Conservation (phyloP, 2,113 vertebrate genomes). For the Puntigrus tetrazona region DNA sequence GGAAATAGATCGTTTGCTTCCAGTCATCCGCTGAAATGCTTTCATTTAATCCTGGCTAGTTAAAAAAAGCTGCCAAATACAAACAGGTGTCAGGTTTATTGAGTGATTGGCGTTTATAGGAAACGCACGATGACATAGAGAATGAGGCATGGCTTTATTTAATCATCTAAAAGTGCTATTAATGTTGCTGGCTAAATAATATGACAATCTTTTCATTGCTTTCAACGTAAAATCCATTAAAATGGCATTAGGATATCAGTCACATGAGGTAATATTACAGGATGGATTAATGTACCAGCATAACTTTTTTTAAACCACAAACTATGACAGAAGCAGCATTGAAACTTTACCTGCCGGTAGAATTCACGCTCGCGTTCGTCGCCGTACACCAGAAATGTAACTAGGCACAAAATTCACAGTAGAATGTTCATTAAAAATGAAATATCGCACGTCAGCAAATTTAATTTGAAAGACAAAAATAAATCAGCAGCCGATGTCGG, state of each 20-base stretch:
- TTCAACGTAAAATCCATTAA: not conserved
- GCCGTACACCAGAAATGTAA: not conserved
- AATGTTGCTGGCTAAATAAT: not conserved
- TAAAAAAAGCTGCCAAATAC: not conserved
- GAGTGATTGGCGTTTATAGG: conserved; percentile 8
- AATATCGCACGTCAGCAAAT: not conserved
- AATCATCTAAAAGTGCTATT: not conserved
- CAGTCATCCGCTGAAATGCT: not conserved
- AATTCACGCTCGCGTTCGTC: not conserved
- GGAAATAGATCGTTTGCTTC: not conserved
- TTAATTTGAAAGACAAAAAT: conserved; percentile 1
- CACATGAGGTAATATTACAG: not conserved
- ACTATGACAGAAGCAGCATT: not conserved
- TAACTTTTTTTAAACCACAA: not conserved
- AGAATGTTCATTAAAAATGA: conserved; percentile 5
- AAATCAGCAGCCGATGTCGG: conserved; percentile 2
- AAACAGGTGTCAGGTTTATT: not conserved
- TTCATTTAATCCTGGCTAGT: conserved; percentile 6
- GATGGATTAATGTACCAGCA: not conserved
- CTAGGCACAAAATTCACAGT: not conserved
- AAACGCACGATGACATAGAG: not conserved
- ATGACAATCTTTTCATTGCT: not conserved
- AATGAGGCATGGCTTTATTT: not conserved
- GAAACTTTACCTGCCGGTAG: not conserved
- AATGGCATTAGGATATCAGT: not conserved